These are phyloP conservation scores for Andrena trimmerana DNA, from an alignment of 2,888 invertebrate species.

Conservation along the genomic window DNA sequence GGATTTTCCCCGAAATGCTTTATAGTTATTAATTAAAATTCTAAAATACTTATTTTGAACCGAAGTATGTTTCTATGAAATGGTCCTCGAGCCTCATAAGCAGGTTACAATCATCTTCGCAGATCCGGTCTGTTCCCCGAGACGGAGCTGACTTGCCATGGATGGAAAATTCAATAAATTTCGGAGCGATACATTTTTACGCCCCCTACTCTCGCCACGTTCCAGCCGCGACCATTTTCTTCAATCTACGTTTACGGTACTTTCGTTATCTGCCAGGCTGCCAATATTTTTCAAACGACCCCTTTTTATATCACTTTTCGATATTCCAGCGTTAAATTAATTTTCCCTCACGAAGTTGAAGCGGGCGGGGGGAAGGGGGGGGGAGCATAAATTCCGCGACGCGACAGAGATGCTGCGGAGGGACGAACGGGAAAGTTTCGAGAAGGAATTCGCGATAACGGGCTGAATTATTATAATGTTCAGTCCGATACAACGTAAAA, in stretches of 20 bases:
- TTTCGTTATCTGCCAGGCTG: conserved; percentile 48
- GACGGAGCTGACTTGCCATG: neutral
- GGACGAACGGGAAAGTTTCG: neutral
- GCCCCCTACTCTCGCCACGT: neutral
- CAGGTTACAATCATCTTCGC: neutral
- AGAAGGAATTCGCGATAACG: conserved; percentile 32
- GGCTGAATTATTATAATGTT: conserved; percentile 57
- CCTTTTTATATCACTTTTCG: conserved; percentile 55
- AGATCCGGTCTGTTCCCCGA: neutral
- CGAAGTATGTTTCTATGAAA: neutral
- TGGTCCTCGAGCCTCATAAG: neutral
- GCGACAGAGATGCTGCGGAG: neutral
- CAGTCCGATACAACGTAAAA: conserved; percentile 36
- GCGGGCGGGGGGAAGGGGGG: too few relatives aligned
- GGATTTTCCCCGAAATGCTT: too few relatives aligned
- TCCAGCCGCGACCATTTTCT: conserved; percentile 38
- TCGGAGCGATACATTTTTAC: conserved; percentile 50
- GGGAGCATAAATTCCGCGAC: conserved; percentile 43
- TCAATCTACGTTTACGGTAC: conserved; percentile 56
- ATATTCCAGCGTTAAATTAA: conserved; percentile 55
- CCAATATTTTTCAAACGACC: conserved; percentile 45
- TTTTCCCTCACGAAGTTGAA: conserved; percentile 21
- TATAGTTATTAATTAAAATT: too few relatives aligned
- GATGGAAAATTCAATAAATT: conserved; percentile 44
- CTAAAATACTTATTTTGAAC: neutral